Evolutionary conservation across 1,140 invertebrate genomes (phyloP).

Genomic region (Neuroterus valhalla): DNA sequence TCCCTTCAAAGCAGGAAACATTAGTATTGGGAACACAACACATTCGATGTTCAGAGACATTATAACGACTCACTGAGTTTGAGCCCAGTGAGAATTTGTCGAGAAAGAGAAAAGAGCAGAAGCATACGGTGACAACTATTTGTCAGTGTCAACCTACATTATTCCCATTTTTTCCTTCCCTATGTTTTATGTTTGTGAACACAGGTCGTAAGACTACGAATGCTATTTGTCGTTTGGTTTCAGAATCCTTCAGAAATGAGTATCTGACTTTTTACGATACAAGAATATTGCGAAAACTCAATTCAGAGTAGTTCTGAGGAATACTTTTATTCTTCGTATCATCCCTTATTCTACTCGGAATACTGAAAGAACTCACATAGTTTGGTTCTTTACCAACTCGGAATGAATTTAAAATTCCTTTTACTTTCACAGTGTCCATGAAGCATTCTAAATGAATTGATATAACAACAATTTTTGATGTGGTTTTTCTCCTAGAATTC

Average conservation of each 20-base stretch:
- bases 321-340: too few species aligned
- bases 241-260: too few species aligned
- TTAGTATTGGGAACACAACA: background rate
- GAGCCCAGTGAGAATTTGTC: background rate
- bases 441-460: too few species aligned
- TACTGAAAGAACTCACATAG: too few species aligned
- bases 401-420: too few species aligned
- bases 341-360: too few species aligned
- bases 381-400: too few species aligned
- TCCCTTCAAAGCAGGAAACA: constrained; percentile 9
- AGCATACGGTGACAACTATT: background rate
- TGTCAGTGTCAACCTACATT: background rate
- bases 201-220: background rate
- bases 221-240: background rate
- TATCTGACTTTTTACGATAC: background rate
- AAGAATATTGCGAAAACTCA: too few species aligned
- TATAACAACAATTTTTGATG: too few species aligned
- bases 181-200: background rate
- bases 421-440: too few species aligned
- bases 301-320: too few species aligned
- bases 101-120: background rate
- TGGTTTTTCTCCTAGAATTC: too few species aligned
- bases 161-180: background rate
- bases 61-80: constrained; percentile 20
- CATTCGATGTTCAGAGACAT: background rate